Percentiles rank a stretch among this genome's conserved stretches.
Evolutionary conservation across 2,113 vertebrate genomes (phyloP).

Genomic region (Erythrocercus mccallii): DNA sequence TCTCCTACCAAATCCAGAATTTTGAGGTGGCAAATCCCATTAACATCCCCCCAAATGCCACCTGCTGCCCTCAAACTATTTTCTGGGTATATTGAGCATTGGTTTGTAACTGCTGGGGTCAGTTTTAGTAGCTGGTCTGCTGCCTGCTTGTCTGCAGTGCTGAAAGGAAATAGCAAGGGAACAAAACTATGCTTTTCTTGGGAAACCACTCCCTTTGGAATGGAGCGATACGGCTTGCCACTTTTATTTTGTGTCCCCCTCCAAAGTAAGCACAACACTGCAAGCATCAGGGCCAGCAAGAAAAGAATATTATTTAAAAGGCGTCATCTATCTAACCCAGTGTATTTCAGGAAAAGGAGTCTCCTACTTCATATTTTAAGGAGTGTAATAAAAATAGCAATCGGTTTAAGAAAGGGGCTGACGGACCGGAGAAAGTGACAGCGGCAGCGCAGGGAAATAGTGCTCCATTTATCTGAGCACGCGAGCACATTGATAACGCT

Average conservation of each 20-base stretch:
- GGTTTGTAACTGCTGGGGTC: background rate
- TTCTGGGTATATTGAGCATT: accelerated
- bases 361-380: constrained; percentile 57
- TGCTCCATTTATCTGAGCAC: constrained; percentile 46
- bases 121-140: background rate
- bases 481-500: constrained; percentile 25
- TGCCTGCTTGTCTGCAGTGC: constrained; percentile 37
- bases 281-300: constrained; percentile 57
- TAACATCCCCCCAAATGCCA: background rate
- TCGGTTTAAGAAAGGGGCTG: constrained; percentile 48
- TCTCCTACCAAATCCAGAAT: background rate
- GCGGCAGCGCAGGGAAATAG: background rate
- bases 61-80: background rate
- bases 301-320: constrained; percentile 70
- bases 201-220: constrained; percentile 79
- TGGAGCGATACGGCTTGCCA: constrained; percentile 69
- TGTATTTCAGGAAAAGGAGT: constrained; percentile 62
- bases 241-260: constrained; percentile 68
- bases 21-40: background rate
- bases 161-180: constrained; percentile 71
- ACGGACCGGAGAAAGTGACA: constrained; percentile 13
- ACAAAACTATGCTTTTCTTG: constrained; percentile 75
- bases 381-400: constrained; percentile 56
- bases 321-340: constrained; percentile 57
- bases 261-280: constrained; percentile 72